Conservation (phyloP, 2,797 vertebrate species). For the Knipowitschia caucasica region DNA sequence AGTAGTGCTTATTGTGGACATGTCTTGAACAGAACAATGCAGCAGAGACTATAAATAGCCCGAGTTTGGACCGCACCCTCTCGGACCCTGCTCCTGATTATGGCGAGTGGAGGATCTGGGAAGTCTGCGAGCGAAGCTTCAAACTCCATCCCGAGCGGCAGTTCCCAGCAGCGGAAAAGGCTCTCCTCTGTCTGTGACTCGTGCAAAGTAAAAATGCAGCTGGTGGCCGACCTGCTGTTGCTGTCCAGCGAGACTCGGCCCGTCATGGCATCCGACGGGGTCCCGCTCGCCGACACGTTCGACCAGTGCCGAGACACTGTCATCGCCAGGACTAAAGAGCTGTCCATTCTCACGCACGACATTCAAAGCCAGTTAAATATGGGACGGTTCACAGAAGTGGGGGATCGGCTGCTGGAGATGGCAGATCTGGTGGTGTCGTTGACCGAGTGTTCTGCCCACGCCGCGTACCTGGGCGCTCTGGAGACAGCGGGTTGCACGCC, state of each 20-base stretch:
- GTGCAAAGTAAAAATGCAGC: conserved; percentile 97
- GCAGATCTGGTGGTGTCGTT: conserved; percentile 92
- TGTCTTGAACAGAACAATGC: conserved; percentile 61
- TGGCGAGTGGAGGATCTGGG: conserved; percentile 95
- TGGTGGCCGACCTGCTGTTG: conserved; percentile 96
- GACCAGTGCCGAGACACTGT: conserved; percentile 97
- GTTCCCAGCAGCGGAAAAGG: conserved; percentile 87
- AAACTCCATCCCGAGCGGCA: conserved; percentile 69
- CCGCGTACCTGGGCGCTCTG: conserved; percentile 90
- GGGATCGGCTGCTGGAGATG: conserved; percentile 90
- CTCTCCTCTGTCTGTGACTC: conserved; percentile 88
- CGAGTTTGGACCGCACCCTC: conserved; percentile 44
- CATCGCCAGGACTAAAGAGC: conserved; percentile 95
- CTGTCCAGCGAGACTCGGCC: conserved; percentile 94
- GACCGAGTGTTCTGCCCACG: conserved; percentile 93
- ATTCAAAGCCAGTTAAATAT: conserved; percentile 99
- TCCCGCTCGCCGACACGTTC: conserved; percentile 87
- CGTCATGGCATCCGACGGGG: conserved; percentile 86
- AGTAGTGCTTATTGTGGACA: conserved; percentile 43
- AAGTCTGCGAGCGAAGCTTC: conserved; percentile 86
- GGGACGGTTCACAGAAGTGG: conserved; percentile 92
- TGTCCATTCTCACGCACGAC: conserved; percentile 95
- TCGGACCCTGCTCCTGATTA: conserved; percentile 63
- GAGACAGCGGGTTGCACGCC: conserved; percentile 87
- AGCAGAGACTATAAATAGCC: conserved; percentile 45